Conservation (phyloP, 2,888 invertebrate genomes). For the Pherbina coryleti region DNA sequence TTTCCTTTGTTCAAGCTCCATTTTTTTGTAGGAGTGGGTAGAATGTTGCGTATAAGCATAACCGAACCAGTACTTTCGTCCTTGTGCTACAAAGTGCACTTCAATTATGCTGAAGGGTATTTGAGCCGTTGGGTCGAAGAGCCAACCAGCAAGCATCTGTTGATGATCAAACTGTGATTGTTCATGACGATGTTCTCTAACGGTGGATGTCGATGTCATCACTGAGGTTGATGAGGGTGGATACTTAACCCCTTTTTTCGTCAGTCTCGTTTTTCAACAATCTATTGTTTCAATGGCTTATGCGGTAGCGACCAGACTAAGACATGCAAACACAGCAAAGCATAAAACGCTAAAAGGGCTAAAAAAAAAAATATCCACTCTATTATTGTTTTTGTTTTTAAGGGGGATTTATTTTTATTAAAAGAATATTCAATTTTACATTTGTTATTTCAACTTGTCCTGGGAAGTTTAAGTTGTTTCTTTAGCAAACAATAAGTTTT, state of each 20-base stretch:
- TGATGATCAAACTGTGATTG: not conserved
- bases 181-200: not conserved
- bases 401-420: not conserved
- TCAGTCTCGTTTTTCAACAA: not conserved
- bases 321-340: not conserved
- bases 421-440: not conserved
- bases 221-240: not conserved
- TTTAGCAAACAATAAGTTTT: not conserved
- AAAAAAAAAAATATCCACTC: not conserved
- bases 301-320: no score
- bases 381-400: not conserved
- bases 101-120: not conserved
- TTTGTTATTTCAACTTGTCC: not conserved
- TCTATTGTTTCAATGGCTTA: no score
- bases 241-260: conserved; percentile 3
- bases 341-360: not conserved
- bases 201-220: not conserved
- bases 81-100: conserved; percentile 8
- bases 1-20: no score
- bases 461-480: not conserved
- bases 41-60: no score
- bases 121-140: not conserved
- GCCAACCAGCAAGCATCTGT: not conserved
- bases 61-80: not conserved
- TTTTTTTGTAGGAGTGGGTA: no score